Conservation (phyloP, 2,113 vertebrate species). For the Oophaga pumilio region DNA sequence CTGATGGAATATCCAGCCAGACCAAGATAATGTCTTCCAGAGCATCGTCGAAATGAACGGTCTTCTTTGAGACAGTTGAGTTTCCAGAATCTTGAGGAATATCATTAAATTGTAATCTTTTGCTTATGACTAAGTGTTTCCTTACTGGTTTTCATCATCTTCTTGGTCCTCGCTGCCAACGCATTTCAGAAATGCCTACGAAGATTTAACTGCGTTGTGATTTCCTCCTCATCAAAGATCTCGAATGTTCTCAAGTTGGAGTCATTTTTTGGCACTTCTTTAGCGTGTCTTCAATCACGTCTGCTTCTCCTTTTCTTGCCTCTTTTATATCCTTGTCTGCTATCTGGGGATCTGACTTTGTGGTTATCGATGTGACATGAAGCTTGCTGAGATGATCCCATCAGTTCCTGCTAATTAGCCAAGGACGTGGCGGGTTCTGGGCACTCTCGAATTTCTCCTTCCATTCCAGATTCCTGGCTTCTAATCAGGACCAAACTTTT, state of each 20-base stretch:
- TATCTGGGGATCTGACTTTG: conserved; percentile 32
- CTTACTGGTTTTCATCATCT: conserved; percentile 59
- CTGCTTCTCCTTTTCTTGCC: neutral
- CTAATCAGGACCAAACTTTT: conserved; percentile 25
- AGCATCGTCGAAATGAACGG: neutral
- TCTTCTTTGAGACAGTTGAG: conserved; percentile 35
- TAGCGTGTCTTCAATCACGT: neutral
- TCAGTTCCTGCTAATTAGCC: conserved; percentile 32
- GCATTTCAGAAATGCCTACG: conserved; percentile 40
- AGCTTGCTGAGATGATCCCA: conserved; percentile 21
- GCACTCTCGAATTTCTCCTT: conserved; percentile 15
- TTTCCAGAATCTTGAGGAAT: conserved; percentile 63
- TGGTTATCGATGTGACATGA: conserved; percentile 19
- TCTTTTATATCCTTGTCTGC: neutral
- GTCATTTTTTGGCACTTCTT: conserved; percentile 12
- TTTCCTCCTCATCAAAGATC: conserved; percentile 38
- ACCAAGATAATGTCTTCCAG: conserved; percentile 55
- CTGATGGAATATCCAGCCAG: conserved; percentile 5
- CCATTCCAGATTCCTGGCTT: conserved; percentile 40
- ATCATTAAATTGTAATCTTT: conserved; percentile 68
- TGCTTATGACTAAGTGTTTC: conserved; percentile 62
- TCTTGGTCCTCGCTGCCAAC: conserved; percentile 11
- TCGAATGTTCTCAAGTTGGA: conserved; percentile 4
- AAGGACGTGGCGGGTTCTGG: conserved; percentile 13
- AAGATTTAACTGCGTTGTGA: conserved; percentile 66